These are phyloP conservation scores for Vanessa atalanta DNA, from an alignment of 1,140 invertebrate genomes.

Conservation along the genomic window DNA sequence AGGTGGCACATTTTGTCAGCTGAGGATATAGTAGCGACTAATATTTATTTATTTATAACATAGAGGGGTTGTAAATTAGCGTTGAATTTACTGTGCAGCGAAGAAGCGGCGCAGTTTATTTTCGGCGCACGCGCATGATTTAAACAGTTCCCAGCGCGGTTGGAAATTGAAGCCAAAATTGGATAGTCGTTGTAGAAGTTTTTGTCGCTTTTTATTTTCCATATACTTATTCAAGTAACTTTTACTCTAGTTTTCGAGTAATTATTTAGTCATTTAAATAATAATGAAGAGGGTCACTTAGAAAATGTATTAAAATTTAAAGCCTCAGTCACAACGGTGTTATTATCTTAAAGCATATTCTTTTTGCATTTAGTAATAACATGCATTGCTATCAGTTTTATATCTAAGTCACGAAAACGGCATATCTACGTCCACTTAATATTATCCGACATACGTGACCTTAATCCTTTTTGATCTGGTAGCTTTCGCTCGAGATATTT, in stretches of 20 bases:
- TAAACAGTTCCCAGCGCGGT: slow-evolving; percentile 67
- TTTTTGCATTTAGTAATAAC: slow-evolving; percentile 42
- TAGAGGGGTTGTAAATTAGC: slow-evolving; percentile 77
- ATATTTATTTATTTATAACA: slow-evolving; percentile 80
- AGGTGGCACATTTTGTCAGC: slow-evolving; percentile 72
- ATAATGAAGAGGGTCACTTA: background rate
- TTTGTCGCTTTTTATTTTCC: background rate
- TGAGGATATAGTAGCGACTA: slow-evolving; percentile 60
- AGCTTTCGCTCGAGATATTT: slow-evolving; percentile 57
- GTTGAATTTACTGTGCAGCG: slow-evolving; percentile 70
- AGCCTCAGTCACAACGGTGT: background rate
- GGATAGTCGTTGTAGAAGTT: slow-evolving; percentile 37
- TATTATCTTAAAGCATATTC: slow-evolving; percentile 13
- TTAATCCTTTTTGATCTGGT: slow-evolving; percentile 64
- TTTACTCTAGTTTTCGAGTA: background rate
- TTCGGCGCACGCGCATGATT: slow-evolving; percentile 72
- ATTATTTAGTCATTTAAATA: background rate
- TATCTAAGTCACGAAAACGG: slow-evolving; percentile 70
- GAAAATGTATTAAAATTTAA: background rate
- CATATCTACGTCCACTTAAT: slow-evolving; percentile 67
- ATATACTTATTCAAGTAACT: background rate
- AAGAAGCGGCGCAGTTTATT: slow-evolving; percentile 73
- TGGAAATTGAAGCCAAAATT: slow-evolving; percentile 65
- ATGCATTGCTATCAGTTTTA: slow-evolving; percentile 47
- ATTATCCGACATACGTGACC: slow-evolving; percentile 73